Evolutionary conservation across 1,140 invertebrate species (phyloP).

Genomic region (Mamestra configurata): DNA sequence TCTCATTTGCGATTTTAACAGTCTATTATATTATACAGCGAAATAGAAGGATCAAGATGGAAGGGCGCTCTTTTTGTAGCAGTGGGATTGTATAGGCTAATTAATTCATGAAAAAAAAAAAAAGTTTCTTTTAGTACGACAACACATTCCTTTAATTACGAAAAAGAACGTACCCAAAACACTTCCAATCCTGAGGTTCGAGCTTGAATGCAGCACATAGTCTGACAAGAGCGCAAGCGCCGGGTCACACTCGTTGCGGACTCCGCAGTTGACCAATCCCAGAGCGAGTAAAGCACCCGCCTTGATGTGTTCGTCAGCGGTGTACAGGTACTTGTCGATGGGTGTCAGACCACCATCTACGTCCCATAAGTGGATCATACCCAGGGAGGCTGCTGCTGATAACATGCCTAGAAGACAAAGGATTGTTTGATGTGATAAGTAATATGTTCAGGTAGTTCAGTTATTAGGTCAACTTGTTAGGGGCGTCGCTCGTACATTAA

Average conservation of each 20-base stretch:
- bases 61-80: too few relatives aligned
- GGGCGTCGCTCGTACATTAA: too few relatives aligned
- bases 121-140: not conserved
- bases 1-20: too few relatives aligned
- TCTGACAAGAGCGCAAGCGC: slow-evolving; percentile 98
- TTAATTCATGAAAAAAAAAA: not conserved
- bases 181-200: slow-evolving; percentile 97
- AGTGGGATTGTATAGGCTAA: too few relatives aligned
- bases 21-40: too few relatives aligned
- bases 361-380: slow-evolving; percentile 98
- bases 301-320: slow-evolving; percentile 98
- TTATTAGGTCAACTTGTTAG: too few relatives aligned
- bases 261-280: slow-evolving; percentile 99
- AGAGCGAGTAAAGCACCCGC: slow-evolving; percentile 98
- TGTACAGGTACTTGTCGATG: slow-evolving; percentile 99
- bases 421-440: not conserved
- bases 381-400: slow-evolving; percentile 98
- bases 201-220: slow-evolving; percentile 97
- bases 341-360: slow-evolving; percentile 99
- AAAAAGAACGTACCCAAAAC: slow-evolving; percentile 92
- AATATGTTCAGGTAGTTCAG: too few relatives aligned
- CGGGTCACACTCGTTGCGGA: slow-evolving; percentile 99
- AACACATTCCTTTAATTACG: not conserved
- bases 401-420: slow-evolving; percentile 92
- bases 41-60: too few relatives aligned